Percentiles rank a stretch among this genome's conserved stretches.
phyloP scores from a whole-genome alignment of 2,888 invertebrate genomes.

The Epistrophe grossulariae region DNA sequence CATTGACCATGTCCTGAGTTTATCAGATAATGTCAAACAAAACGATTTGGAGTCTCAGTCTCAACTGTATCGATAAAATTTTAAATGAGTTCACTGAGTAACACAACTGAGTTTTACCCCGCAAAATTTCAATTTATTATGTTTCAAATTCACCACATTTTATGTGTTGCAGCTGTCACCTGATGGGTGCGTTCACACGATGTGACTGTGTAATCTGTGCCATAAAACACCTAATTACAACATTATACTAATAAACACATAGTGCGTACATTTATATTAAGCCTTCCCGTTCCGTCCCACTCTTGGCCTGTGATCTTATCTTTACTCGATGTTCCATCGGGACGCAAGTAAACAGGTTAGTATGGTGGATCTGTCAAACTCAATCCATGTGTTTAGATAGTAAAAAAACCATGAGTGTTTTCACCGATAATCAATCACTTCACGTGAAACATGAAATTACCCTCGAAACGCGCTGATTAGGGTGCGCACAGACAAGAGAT shows the following conservation, averaged over 20 bases:
- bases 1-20: slow-evolving; percentile 41
- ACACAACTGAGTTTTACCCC: neutral
- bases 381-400: slow-evolving; percentile 50
- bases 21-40: slow-evolving; percentile 55
- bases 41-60: slow-evolving; percentile 30
- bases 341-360: slow-evolving; percentile 27
- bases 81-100: slow-evolving; percentile 4
- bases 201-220: slow-evolving; percentile 76
- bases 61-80: neutral
- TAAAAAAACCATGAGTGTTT: slow-evolving; percentile 30
- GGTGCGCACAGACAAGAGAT: slow-evolving; percentile 60
- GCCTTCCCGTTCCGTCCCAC: slow-evolving; percentile 37
- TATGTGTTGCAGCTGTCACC: slow-evolving; percentile 52
- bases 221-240: slow-evolving; percentile 76
- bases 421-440: slow-evolving; percentile 73
- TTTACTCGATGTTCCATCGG: slow-evolving; percentile 31
- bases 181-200: slow-evolving; percentile 72
- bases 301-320: slow-evolving; percentile 30
- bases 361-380: slow-evolving; percentile 65
- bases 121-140: slow-evolving; percentile 64
- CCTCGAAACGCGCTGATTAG: slow-evolving; percentile 63
- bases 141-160: slow-evolving; percentile 18
- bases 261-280: slow-evolving; percentile 51
- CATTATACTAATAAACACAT: slow-evolving; percentile 74
- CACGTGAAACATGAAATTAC: slow-evolving; percentile 73